phyloP scores from a whole-genome alignment of 2,888 invertebrate species.

The Cantharis rustica region DNA sequence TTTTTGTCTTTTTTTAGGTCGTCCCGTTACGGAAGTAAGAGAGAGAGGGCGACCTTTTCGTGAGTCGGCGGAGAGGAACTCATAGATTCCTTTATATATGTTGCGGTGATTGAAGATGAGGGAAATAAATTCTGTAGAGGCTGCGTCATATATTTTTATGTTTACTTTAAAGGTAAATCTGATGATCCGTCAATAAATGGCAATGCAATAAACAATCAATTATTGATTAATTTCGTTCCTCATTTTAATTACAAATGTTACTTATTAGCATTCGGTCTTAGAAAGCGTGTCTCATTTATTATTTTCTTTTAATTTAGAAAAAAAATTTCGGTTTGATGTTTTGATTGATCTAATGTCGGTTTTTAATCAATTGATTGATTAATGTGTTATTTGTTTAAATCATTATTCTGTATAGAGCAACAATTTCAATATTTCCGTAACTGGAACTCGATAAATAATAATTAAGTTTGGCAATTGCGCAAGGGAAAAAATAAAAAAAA shows the following conservation, averaged over 20 bases:
- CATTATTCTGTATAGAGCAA: not conserved
- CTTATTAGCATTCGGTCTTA: not conserved
- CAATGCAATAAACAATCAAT: not conserved
- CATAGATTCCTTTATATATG: constrained; percentile 25
- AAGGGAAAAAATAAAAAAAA: not conserved
- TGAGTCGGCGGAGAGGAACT: not conserved
- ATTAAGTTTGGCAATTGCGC: not conserved
- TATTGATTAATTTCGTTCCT: not conserved
- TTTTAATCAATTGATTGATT: constrained; percentile 4
- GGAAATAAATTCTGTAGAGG: constrained; percentile 20
- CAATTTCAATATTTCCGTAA: not conserved
- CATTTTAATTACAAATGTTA: not conserved
- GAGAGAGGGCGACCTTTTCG: not conserved
- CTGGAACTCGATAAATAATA: not conserved
- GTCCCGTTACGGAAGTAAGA: not conserved
- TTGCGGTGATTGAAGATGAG: constrained; percentile 39
- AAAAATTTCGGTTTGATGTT: not conserved
- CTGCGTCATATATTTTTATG: not conserved
- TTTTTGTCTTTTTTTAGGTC: not conserved
- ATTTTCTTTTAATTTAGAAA: not conserved
- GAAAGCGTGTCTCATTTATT: not conserved
- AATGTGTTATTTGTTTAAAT: not conserved
- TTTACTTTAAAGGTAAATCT: not conserved
- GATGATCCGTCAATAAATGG: not conserved
- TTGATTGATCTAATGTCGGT: constrained; percentile 2